Evolutionary conservation across 2,797 vertebrate species (phyloP).

Genomic region (Notolabrus celidotus): DNA sequence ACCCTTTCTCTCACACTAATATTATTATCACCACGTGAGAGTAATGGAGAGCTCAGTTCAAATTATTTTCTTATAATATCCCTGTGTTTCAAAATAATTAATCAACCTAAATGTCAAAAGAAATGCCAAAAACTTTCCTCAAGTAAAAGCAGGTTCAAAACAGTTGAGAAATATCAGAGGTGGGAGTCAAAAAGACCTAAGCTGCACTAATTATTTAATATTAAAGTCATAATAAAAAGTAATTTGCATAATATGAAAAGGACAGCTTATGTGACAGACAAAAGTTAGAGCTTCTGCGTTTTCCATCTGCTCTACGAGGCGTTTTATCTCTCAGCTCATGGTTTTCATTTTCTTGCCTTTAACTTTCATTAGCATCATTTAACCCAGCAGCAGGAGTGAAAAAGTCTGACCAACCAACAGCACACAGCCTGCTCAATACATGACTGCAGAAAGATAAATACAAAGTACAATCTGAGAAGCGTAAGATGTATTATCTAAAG

Average conservation of each 20-base stretch:
- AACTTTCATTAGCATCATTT: neutral
- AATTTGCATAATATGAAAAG: no score
- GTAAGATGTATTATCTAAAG: neutral
- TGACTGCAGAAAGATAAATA: neutral
- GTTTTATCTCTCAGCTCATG: neutral
- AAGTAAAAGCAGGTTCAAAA: neutral
- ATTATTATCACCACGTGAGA: no score
- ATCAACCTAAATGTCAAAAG: no score
- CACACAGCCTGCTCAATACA: neutral
- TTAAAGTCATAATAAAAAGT: neutral
- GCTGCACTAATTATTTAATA: neutral
- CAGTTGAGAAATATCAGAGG: neutral
- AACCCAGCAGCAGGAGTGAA: neutral
- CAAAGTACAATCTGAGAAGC: neutral
- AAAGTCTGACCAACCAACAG: neutral
- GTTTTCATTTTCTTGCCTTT: neutral
- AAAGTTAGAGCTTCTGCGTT: no score
- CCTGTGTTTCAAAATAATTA: no score
- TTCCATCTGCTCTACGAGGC: neutral
- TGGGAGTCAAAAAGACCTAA: neutral
- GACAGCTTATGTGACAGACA: neutral
- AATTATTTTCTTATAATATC: no score
- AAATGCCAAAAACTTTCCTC: neutral
- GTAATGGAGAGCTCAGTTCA: no score
- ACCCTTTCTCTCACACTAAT: no score